Evolutionary conservation across 2,113 vertebrate species (phyloP).

Genomic region (Ictidomys tridecemlineatus): DNA sequence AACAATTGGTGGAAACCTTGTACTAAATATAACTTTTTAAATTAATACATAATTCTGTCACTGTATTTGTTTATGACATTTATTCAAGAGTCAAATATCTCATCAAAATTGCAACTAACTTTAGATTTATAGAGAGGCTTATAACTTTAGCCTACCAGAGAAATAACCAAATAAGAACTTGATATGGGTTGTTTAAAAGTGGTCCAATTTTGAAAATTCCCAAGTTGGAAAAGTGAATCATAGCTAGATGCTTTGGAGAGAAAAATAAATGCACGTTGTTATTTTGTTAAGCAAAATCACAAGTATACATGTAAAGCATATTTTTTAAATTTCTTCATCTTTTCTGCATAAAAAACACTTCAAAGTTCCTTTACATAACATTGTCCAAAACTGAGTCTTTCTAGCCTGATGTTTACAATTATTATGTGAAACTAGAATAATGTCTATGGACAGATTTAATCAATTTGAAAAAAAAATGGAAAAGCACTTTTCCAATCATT

Average conservation of each 20-base stretch:
- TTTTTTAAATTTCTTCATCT: background rate
- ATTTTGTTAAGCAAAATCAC: slow-evolving; percentile 58
- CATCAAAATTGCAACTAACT: slow-evolving; percentile 72
- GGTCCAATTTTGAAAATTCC: slow-evolving; percentile 68
- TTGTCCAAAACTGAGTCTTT: background rate
- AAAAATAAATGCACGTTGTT: slow-evolving; percentile 48
- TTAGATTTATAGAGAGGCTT: slow-evolving; percentile 67
- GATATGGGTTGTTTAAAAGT: slow-evolving; percentile 67
- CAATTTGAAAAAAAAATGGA: background rate
- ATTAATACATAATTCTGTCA: slow-evolving; percentile 72
- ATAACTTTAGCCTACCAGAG: slow-evolving; percentile 47
- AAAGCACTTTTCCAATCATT: background rate
- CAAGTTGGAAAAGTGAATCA: slow-evolving; percentile 76
- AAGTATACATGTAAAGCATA: background rate
- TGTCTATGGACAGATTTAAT: background rate
- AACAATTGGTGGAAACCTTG: slow-evolving; percentile 61
- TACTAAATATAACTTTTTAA: slow-evolving; percentile 78
- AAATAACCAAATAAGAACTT: slow-evolving; percentile 80
- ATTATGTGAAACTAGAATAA: background rate
- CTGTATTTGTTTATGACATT: slow-evolving; percentile 70
- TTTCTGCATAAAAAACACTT: background rate
- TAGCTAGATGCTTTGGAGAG: slow-evolving; percentile 51
- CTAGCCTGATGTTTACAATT: background rate
- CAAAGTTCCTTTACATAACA: background rate
- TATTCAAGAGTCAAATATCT: slow-evolving; percentile 70